Base-by-base conservation (phyloP, 2,888 invertebrate species). In the Papilio protenor region DNA sequence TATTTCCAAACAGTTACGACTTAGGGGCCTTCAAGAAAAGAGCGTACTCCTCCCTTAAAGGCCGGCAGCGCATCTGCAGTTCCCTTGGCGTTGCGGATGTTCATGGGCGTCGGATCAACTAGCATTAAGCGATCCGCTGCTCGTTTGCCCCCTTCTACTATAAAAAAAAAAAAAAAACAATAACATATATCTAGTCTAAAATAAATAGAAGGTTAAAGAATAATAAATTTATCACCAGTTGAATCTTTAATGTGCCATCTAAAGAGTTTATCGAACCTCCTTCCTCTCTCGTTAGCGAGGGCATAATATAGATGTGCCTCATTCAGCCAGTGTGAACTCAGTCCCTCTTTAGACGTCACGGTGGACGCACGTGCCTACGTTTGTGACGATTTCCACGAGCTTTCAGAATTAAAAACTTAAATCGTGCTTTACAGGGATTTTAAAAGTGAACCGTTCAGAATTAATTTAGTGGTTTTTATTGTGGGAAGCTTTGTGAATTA, bases 261-360 rank as follows among this genome's bases (percentile, higher is more conserved):
- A 66, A 73, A 66, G 57, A 77, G 70, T 77, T 61, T 77, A 74
- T 74, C 71, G 70, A 75, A 75, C 70, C 70, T 21, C 57, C 16
- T 74, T 49, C 74, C 40, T 73, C 61, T 52, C 73, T 77, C 74
- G 77, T 77, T 75, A 77, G 75, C 71, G 52, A 71, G 75, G 70
- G 73, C 70, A 61, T 74, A 70, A 61, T 70, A 61, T 74, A 75
- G 74, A 66, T 71, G 61, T 52, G 71, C 27, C n/a, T 45, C 70
- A 71, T 27, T 75, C 49, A 49, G 52, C 16, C 70, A 70, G 72
- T 23, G 74, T 74, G 77, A 77, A 70, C 70, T 75, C 78, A 78
- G 78, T 78, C 74, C 64, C 71, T 71, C 27, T 61, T 61, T 52
- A 61, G 71, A 75, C 71, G 21, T 74, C 64, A 64, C 27, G 71